Evolutionary conservation across 2,888 invertebrate species (phyloP).

Genomic region (Asteroscopus sphinx): DNA sequence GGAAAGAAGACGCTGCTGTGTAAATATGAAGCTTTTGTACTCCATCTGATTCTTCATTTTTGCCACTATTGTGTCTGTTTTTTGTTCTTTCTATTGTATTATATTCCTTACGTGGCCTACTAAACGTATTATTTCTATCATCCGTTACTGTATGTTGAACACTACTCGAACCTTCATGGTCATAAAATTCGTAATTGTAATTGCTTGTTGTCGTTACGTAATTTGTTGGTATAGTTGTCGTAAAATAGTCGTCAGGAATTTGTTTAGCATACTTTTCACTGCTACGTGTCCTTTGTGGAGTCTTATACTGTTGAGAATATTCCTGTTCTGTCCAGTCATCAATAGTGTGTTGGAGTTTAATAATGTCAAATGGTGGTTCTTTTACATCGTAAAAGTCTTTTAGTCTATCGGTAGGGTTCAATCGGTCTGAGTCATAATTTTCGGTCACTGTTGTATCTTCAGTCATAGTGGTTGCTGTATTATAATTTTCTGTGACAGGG

Average conservation of each 20-base stretch:
- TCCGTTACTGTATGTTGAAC: constrained; percentile 80
- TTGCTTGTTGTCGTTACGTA: constrained; percentile 73
- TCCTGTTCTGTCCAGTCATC: constrained; percentile 96
- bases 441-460: constrained; percentile 77
- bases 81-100: constrained; percentile 78
- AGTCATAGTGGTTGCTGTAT: constrained; percentile 69
- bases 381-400: constrained; percentile 83
- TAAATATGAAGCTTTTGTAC: constrained; percentile 79
- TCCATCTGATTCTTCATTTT: constrained; percentile 70
- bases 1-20: constrained; percentile 81
- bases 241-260: constrained; percentile 94
- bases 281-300: constrained; percentile 86
- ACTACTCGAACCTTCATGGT: constrained; percentile 86
- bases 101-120: constrained; percentile 72
- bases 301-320: constrained; percentile 88
- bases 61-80: constrained; percentile 65
- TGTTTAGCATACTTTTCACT: constrained; percentile 92
- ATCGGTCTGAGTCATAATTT: constrained; percentile 86
- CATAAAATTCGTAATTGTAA: constrained; percentile 80
- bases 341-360: constrained; percentile 94
- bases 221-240: constrained; percentile 88
- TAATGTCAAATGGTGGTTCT: constrained; percentile 92
- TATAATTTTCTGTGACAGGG: constrained; percentile 67
- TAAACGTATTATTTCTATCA: constrained; percentile 65
- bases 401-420: constrained; percentile 75